These are phyloP conservation scores for Meiosimyza platycephala DNA, from an alignment of 2,888 invertebrate genomes.

Conservation along the genomic window DNA sequence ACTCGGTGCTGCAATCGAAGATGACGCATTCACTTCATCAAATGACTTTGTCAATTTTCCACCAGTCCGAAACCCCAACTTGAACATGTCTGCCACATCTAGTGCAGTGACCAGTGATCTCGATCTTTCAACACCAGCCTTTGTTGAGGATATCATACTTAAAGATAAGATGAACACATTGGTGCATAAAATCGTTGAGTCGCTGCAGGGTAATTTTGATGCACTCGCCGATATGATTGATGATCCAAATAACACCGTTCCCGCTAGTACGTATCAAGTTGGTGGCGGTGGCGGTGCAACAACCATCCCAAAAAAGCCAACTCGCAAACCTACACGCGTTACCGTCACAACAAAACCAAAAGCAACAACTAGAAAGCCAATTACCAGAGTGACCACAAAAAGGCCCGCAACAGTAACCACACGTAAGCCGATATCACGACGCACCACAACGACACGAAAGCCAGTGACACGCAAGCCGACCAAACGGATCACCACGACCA, in stretches of 20 bases:
- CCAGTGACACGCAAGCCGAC: slow-evolving; percentile 62
- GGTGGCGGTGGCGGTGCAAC: slow-evolving; percentile 37
- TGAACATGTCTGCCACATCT: slow-evolving; percentile 74
- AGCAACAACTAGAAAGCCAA: slow-evolving; percentile 57
- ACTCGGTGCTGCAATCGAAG: slow-evolving; percentile 49
- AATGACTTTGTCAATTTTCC: slow-evolving; percentile 85
- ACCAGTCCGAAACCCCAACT: slow-evolving; percentile 85
- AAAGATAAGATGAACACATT: slow-evolving; percentile 84
- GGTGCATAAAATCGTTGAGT: slow-evolving; percentile 85
- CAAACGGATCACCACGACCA: slow-evolving; percentile 60
- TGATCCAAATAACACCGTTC: slow-evolving; percentile 66
- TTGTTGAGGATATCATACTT: slow-evolving; percentile 80
- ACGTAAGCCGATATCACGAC: slow-evolving; percentile 54
- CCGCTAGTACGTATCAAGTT: slow-evolving; percentile 50
- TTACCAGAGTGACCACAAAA: slow-evolving; percentile 47
- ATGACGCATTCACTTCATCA: slow-evolving; percentile 74
- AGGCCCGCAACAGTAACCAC: slow-evolving; percentile 56
- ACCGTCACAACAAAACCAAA: slow-evolving; percentile 52
- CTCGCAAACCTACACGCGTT: slow-evolving; percentile 60
- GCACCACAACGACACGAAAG: slow-evolving; percentile 67
- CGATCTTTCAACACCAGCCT: slow-evolving; percentile 81
- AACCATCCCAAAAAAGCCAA: slow-evolving; percentile 53
- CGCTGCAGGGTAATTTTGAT: slow-evolving; percentile 84
- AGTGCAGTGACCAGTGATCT: slow-evolving; percentile 71
- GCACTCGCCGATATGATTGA: slow-evolving; percentile 82